Conservation (phyloP, 2,797 vertebrate species). For the Acipenser ruthenus region DNA sequence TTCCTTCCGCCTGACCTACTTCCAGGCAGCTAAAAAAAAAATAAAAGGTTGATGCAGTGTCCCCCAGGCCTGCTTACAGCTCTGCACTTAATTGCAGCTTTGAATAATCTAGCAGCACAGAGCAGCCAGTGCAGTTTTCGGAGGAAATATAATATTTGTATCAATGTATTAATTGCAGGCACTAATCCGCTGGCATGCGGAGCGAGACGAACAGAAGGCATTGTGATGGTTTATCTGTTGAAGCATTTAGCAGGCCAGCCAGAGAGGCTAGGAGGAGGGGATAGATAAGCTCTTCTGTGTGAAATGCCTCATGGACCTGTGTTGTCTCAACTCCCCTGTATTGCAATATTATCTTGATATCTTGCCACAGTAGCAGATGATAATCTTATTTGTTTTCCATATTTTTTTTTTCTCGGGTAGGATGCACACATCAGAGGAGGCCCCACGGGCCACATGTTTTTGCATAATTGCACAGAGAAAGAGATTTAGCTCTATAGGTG, state of each 20-base stretch:
- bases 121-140: neutral
- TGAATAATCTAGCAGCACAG: neutral
- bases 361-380: no score
- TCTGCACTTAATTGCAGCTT: neutral
- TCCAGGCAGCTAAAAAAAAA: slow-evolving; percentile 37
- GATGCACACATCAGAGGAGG: no score
- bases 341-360: no score
- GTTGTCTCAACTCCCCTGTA: no score
- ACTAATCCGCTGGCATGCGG: neutral
- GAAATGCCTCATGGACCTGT: neutral
- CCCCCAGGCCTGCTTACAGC: no score
- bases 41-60: no score
- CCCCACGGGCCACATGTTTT: no score
- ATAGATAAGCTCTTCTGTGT: neutral
- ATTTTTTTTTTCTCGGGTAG: no score
- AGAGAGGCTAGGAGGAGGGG: neutral
- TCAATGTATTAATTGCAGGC: slow-evolving; percentile 1
- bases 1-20: slow-evolving; percentile 61
- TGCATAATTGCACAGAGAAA: no score
- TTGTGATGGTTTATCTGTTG: neutral
- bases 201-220: neutral
- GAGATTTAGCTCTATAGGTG: no score
- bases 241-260: neutral
- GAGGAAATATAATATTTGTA: neutral
- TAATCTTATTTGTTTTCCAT: no score